phyloP scores from a whole-genome alignment of 2,888 invertebrate species.

The Tipula unca region DNA sequence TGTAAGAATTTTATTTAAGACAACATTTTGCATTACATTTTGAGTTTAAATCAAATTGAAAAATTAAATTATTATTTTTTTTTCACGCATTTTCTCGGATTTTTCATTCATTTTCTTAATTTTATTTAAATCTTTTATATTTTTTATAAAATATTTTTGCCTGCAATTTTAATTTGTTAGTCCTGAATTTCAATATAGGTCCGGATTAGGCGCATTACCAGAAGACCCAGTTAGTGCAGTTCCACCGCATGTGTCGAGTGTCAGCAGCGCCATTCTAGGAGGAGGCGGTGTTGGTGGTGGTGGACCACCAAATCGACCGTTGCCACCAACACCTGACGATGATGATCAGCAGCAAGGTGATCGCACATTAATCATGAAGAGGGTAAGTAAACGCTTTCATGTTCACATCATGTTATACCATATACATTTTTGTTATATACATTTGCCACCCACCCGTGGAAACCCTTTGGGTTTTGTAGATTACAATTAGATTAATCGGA shows the following conservation, averaged over 20 bases:
- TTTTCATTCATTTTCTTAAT: neutral
- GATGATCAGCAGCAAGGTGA: constrained; percentile 69
- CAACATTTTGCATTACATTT: neutral
- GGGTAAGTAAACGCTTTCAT: constrained; percentile 56
- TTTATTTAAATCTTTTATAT: neutral
- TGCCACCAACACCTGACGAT: constrained; percentile 92
- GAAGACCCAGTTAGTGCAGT: constrained; percentile 43
- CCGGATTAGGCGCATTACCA: constrained; percentile 56
- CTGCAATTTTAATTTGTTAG: constrained; percentile 45
- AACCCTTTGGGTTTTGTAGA: constrained; percentile 14
- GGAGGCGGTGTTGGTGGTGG: constrained; percentile 41
- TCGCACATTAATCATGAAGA: constrained; percentile 83
- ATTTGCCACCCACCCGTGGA: neutral
- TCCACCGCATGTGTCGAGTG: constrained; percentile 31
- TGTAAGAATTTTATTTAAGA: constrained; percentile 56
- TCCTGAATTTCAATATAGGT: constrained; percentile 77
- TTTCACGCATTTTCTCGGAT: neutral
- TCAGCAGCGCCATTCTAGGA: constrained; percentile 32
- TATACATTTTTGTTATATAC: neutral
- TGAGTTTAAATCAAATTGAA: neutral
- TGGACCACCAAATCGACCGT: constrained; percentile 81
- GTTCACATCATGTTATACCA: constrained; percentile 21
- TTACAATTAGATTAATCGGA: constrained; percentile 14
- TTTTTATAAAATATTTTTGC: neutral
- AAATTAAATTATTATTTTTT: neutral